Evolutionary conservation across 2,797 vertebrate species (phyloP).

Genomic region (Smutsia gigantea): DNA sequence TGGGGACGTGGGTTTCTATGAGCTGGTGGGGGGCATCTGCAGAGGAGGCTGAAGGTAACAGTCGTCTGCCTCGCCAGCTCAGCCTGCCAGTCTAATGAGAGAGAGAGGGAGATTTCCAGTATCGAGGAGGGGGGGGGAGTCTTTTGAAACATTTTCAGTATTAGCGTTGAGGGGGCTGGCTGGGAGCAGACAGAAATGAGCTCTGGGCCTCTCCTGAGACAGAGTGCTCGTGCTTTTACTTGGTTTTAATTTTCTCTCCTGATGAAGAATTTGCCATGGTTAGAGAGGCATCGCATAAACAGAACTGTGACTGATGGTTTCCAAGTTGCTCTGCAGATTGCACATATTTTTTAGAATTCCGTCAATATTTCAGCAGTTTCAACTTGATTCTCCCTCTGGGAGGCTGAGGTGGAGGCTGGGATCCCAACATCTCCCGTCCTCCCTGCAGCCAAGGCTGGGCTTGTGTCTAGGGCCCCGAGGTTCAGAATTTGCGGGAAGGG

Average conservation of each 20-base stretch:
- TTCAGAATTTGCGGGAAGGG: neutral
- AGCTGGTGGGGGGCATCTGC: too few species aligned
- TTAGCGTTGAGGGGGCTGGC: neutral
- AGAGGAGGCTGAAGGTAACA: rapidly evolving
- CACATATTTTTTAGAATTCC: neutral
- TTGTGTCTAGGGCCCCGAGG: neutral
- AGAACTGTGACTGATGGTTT: constrained; percentile 59
- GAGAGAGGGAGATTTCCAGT: neutral
- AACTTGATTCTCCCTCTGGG: neutral
- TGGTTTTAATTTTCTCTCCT: constrained; percentile 77
- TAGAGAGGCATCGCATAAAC: constrained; percentile 52
- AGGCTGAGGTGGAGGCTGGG: neutral
- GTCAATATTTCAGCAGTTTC: constrained; percentile 43
- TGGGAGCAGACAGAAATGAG: constrained; percentile 54
- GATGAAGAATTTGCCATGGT: constrained; percentile 70
- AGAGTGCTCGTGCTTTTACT: constrained; percentile 61
- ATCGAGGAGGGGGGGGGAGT: neutral
- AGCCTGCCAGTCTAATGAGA: neutral
- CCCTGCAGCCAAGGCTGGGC: too few species aligned
- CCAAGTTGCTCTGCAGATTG: constrained; percentile 52
- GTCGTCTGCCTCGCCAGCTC: neutral
- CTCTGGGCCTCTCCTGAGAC: constrained; percentile 26
- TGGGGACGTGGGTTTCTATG: neutral
- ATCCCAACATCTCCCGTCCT: too few species aligned
- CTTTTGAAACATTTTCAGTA: neutral